Conservation (phyloP, 2,797 vertebrate genomes). For the Falco berigora region DNA sequence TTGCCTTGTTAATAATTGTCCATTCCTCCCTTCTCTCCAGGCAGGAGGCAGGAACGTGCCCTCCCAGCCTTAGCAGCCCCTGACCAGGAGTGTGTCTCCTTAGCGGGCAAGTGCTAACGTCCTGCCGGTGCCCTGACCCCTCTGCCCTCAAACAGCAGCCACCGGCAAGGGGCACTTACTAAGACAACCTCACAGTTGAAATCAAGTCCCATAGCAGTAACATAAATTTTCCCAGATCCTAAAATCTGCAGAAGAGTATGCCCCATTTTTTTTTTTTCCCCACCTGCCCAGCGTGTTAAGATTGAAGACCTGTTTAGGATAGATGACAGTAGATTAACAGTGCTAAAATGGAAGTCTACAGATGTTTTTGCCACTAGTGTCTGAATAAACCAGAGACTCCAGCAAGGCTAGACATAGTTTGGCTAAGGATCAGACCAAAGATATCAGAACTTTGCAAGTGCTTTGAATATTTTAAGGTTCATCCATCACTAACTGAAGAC, state of each 20-base stretch:
- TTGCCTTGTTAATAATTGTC: background rate
- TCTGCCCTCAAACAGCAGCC: background rate
- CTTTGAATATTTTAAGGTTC: background rate
- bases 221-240: background rate
- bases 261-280: background rate
- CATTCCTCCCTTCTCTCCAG: background rate
- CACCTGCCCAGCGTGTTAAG: background rate
- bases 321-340: background rate
- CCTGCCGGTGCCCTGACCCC: background rate
- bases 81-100: background rate
- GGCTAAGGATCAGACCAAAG: conserved; percentile 9
- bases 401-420: background rate
- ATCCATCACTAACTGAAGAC: background rate
- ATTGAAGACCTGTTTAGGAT: background rate
- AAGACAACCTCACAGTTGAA: background rate
- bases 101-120: background rate
- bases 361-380: background rate
- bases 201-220: background rate
- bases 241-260: background rate
- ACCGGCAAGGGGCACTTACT: background rate
- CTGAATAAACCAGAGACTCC: background rate
- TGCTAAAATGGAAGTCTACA: background rate
- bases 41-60: background rate
- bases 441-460: background rate
- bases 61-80: background rate